Conservation (phyloP, 2,113 vertebrate species). For the Athene noctua region DNA sequence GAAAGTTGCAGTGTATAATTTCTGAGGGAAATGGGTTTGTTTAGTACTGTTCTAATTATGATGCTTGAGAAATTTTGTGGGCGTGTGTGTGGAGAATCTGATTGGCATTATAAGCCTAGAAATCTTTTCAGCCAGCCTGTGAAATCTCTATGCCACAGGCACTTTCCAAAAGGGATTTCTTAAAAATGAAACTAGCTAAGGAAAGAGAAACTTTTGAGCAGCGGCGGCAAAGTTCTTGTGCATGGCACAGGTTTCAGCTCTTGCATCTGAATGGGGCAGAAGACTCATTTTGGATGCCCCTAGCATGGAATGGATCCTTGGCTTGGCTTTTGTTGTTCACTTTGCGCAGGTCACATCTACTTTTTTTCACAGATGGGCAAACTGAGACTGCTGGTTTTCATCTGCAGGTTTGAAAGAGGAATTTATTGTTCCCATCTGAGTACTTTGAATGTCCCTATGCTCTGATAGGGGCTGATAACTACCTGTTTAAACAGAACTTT, state of each 20-base stretch:
- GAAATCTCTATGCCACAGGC: not conserved
- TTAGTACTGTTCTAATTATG: not conserved
- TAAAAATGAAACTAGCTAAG: not conserved
- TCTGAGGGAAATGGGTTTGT: not conserved
- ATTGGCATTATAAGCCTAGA: not conserved
- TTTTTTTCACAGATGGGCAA: not conserved
- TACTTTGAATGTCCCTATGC: not conserved
- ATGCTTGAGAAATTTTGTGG: not conserved
- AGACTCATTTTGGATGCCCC: not conserved
- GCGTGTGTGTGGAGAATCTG: not conserved
- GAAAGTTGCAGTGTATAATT: not conserved
- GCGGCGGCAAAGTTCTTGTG: not conserved
- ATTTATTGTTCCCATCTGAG: not conserved
- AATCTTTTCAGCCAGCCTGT: not conserved
- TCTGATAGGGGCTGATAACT: not conserved
- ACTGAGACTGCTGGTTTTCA: fast-evolving
- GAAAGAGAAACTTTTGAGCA: not conserved
- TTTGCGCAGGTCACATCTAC: not conserved
- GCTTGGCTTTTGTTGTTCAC: not conserved
- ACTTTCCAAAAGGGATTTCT: not conserved
- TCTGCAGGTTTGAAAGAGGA: not conserved
- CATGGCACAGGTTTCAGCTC: not conserved
- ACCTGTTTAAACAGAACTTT: not conserved
- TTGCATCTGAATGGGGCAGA: not conserved
- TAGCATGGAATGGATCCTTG: fast-evolving